phyloP scores from a whole-genome alignment of 2,797 vertebrate species.

The Pachyuromys duprasi region DNA sequence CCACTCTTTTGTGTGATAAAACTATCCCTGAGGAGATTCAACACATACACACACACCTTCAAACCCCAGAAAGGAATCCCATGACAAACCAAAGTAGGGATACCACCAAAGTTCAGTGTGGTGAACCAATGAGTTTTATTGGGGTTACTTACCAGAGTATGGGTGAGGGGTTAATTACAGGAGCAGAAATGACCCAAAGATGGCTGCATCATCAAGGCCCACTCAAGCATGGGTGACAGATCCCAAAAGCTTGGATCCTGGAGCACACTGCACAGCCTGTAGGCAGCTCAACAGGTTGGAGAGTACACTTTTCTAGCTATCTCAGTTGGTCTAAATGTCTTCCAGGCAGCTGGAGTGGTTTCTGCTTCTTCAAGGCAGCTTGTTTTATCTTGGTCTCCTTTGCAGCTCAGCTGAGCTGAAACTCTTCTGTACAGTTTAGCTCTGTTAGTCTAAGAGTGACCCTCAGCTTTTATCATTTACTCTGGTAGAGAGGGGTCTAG shows the following conservation, averaged over 20 bases:
- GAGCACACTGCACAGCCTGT: neutral
- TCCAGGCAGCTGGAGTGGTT: neutral
- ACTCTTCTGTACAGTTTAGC: neutral
- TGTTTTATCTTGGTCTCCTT: too few relatives aligned
- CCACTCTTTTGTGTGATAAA: neutral
- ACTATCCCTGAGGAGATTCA: neutral
- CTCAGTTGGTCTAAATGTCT: neutral
- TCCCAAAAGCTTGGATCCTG: neutral
- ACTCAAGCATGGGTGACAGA: neutral
- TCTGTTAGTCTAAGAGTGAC: neutral
- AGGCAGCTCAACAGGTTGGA: neutral
- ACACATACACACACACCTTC: neutral
- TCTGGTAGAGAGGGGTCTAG: neutral
- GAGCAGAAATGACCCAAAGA: neutral
- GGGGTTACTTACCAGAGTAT: neutral
- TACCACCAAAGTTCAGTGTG: neutral
- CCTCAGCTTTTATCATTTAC: neutral
- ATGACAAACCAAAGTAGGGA: neutral
- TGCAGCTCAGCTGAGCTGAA: too few relatives aligned
- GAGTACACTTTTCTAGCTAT: neutral
- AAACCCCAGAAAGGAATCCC: neutral
- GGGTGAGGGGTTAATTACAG: too few relatives aligned
- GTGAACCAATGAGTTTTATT: neutral
- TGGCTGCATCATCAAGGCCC: neutral
- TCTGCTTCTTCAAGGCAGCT: neutral